phyloP scores from a whole-genome alignment of 1,140 invertebrate species.

The Apis cerana region DNA sequence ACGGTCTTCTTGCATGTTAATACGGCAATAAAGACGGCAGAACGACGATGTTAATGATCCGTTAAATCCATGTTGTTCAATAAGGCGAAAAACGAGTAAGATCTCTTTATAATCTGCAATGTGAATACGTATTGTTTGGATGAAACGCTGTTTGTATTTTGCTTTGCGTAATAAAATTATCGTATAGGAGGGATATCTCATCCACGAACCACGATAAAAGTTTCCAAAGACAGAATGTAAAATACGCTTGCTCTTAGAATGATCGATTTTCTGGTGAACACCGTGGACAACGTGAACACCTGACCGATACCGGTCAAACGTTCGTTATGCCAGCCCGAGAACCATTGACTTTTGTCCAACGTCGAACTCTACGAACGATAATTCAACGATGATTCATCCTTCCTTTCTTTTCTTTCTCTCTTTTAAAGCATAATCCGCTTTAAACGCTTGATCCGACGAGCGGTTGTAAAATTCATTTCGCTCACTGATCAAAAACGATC shows the following conservation, averaged over 20 bases:
- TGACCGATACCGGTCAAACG: not conserved
- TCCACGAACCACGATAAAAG: conserved; percentile 47
- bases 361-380: conserved; percentile 29
- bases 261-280: conserved; percentile 37
- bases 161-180: too few species aligned
- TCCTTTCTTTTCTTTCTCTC: not conserved
- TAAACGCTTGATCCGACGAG: too few species aligned
- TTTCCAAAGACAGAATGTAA: conserved; percentile 54
- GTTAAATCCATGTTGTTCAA: conserved; percentile 46
- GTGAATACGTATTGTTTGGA: not conserved
- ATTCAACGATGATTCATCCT: not conserved
- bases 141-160: too few species aligned
- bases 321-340: conserved; percentile 50
- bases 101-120: conserved; percentile 52
- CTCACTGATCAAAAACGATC: not conserved
- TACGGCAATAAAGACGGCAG: not conserved
- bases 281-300: conserved; percentile 39
- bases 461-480: not conserved
- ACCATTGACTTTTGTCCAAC: conserved; percentile 51
- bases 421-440: not conserved
- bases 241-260: conserved; percentile 53
- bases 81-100: conserved; percentile 57
- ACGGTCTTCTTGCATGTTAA: not conserved
- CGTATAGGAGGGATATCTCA: too few species aligned
- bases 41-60: not conserved